Percentiles rank a stretch among this genome's conserved stretches.
phyloP scores from a whole-genome alignment of 1,140 invertebrate species.

The Drosophila nigrodunni region DNA sequence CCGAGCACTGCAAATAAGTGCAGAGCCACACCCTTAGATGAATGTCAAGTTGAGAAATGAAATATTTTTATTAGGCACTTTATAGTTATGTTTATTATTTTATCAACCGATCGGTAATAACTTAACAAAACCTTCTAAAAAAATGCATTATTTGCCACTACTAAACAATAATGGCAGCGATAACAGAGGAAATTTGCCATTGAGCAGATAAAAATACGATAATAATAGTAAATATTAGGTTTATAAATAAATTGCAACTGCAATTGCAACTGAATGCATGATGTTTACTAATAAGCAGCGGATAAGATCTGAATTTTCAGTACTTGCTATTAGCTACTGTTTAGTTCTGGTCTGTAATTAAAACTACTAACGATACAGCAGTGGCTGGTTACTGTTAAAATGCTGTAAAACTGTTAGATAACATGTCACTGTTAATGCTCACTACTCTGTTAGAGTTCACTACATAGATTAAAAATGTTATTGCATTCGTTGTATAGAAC shows the following conservation, averaged over 20 bases:
- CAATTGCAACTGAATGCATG: neutral
- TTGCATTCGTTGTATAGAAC: too few species aligned
- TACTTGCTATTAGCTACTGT: neutral
- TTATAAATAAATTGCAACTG: constrained; percentile 21
- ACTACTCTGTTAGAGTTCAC: too few species aligned
- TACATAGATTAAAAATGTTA: too few species aligned
- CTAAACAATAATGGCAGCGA: constrained; percentile 42
- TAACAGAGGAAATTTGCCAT: constrained; percentile 28
- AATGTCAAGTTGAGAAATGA: constrained; percentile 49
- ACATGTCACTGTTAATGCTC: too few species aligned
- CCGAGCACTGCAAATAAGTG: constrained; percentile 18
- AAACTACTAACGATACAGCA: too few species aligned
- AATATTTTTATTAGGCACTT: constrained; percentile 57
- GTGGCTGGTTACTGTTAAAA: too few species aligned
- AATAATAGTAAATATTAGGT: constrained; percentile 34
- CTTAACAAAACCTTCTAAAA: constrained; percentile 3
- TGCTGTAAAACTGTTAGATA: too few species aligned
- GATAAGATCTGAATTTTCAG: neutral
- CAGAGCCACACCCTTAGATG: constrained; percentile 11
- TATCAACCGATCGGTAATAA: constrained; percentile 34
- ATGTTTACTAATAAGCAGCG: constrained; percentile 2
- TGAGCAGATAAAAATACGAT: neutral
- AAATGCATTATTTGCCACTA: constrained; percentile 12
- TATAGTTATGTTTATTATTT: constrained; percentile 41
- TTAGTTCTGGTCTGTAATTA: too few species aligned